Conservation (phyloP, 2,888 invertebrate genomes). For the Tetheella fluctuosa region DNA sequence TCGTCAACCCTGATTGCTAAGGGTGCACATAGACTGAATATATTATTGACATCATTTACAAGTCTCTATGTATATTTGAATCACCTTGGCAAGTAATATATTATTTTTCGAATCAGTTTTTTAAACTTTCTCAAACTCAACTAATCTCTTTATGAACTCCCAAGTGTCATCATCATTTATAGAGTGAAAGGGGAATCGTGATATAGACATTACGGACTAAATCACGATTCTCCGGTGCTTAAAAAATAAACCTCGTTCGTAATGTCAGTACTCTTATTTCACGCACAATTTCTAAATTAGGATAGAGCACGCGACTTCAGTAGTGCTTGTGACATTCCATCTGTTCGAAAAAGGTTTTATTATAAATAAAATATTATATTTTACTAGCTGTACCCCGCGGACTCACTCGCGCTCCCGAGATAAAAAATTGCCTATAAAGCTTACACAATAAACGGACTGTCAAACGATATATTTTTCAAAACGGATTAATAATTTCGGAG, state of each 20-base stretch:
- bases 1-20: slow-evolving; percentile 38
- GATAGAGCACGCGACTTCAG: neutral
- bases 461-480: no score
- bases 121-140: neutral
- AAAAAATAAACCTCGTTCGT: slow-evolving; percentile 14
- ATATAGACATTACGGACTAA: slow-evolving; percentile 9
- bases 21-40: slow-evolving; percentile 14
- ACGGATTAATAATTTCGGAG: no score
- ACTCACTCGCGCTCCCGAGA: no score
- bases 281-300: slow-evolving; percentile 20
- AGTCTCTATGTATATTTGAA: neutral
- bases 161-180: slow-evolving; percentile 11
- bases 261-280: slow-evolving; percentile 24
- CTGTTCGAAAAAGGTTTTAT: neutral
- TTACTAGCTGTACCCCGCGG: no score
- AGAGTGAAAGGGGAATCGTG: slow-evolving; percentile 13
- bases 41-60: neutral
- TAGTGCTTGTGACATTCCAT: neutral
- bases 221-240: slow-evolving; percentile 18
- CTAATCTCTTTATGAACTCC: neutral
- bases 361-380: neutral
- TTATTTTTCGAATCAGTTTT: no score
- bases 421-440: no score
- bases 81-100: no score
- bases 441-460: no score